These are phyloP conservation scores for Enchytraeus crypticus DNA, from an alignment of 2,888 invertebrate species.

Conservation along the genomic window DNA sequence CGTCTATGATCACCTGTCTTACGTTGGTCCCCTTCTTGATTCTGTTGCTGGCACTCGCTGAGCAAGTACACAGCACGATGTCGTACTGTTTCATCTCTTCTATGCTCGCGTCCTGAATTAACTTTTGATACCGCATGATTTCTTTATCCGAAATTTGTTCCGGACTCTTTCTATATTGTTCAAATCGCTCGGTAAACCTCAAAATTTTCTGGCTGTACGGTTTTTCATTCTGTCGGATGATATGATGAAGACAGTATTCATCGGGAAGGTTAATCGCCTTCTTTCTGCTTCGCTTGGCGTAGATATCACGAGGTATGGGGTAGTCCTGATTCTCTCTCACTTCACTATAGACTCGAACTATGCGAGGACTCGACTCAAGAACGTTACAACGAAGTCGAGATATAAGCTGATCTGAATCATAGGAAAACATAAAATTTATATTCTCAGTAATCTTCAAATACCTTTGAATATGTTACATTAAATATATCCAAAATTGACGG, in stretches of 20 bases:
- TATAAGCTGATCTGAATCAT: too few relatives aligned
- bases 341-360: conserved; percentile 38
- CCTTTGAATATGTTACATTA: too few relatives aligned
- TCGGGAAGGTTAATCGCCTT: conserved; percentile 2
- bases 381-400: too few relatives aligned
- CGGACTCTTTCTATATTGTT: background rate
- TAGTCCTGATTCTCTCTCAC: conserved; percentile 33
- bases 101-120: conserved; percentile 10
- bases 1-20: conserved; percentile 40
- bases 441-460: too few relatives aligned
- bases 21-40: conserved; percentile 11
- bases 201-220: background rate
- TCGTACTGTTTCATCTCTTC: conserved; percentile 17
- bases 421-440: too few relatives aligned
- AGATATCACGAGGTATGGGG: conserved; percentile 28
- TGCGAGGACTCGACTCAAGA: too few relatives aligned
- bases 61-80: conserved; percentile 23
- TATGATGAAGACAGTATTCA: conserved; percentile 14
- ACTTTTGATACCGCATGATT: conserved; percentile 13
- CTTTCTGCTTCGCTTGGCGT: background rate
- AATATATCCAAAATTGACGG: too few relatives aligned
- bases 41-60: conserved; percentile 8
- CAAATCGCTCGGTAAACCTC: background rate
- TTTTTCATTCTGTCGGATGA: conserved; percentile 11
- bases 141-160: background rate